Conservation (phyloP, 2,888 invertebrate species). For the Eumacrocentrus americanus region DNA sequence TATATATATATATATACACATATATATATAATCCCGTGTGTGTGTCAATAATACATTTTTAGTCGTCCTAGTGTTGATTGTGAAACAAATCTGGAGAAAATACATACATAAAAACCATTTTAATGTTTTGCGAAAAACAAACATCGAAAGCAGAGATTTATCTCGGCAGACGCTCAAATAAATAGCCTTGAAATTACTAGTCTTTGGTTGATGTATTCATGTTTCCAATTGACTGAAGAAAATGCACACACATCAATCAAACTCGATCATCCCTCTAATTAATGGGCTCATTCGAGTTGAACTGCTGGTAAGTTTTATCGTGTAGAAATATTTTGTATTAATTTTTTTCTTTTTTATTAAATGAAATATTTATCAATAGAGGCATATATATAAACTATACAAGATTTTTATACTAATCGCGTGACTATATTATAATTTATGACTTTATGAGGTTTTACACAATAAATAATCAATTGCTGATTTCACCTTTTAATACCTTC, state of each 20-base stretch:
- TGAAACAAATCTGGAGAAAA: not conserved
- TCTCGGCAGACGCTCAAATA: constrained; percentile 2
- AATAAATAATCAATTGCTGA: not conserved
- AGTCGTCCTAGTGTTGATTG: not conserved
- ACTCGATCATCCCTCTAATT: constrained; percentile 17
- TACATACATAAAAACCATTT: not conserved
- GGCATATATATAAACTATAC: not conserved
- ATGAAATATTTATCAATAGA: not conserved
- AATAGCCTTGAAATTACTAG: not conserved
- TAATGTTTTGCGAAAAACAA: not conserved
- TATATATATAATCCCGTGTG: not conserved
- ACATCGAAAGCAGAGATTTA: not conserved
- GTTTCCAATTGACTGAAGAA: not conserved
- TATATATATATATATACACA: not conserved
- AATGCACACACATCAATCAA: constrained; percentile 33
- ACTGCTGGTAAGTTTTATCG: not conserved
- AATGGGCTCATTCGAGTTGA: no score
- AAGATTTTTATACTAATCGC: not conserved
- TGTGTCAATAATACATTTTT: not conserved
- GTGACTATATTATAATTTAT: not conserved
- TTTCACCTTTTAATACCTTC: not conserved
- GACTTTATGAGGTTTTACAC: not conserved
- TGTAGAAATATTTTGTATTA: not conserved
- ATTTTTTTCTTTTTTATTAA: not conserved
- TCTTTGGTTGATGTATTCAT: not conserved